phyloP scores from a whole-genome alignment of 2,797 vertebrate genomes.

The Euphonia xanthogaster region DNA sequence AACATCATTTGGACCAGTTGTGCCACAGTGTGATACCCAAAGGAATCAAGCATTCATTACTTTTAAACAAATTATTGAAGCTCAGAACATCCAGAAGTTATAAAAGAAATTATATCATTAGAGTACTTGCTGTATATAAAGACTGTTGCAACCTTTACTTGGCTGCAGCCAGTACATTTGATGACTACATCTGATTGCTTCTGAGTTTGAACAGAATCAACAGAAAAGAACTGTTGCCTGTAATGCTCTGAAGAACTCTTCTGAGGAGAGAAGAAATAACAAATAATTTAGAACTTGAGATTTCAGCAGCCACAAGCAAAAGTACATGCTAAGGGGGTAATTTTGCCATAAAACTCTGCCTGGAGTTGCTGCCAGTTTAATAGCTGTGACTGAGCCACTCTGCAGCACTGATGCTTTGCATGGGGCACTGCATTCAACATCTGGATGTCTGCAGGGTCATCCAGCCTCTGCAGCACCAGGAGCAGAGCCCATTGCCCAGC shows the following conservation, averaged over 20 bases:
- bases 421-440: rapidly evolving
- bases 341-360: not conserved
- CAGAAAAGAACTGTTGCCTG: not conserved
- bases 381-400: not conserved
- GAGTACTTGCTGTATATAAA: not conserved
- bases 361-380: not conserved
- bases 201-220: not conserved
- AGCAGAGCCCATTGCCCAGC: not conserved
- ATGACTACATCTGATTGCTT: not conserved
- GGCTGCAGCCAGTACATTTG: not conserved
- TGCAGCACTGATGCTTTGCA: rapidly evolving
- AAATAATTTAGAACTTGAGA: not conserved
- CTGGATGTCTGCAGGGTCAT: rapidly evolving
- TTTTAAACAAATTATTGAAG: not conserved
- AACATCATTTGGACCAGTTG: not conserved
- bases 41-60: not conserved
- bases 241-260: not conserved
- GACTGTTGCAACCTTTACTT: not conserved
- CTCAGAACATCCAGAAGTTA: not conserved
- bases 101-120: not conserved
- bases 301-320: not conserved
- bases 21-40: not conserved
- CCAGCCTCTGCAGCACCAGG: rapidly evolving
- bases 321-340: not conserved
- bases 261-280: not conserved